Conservation (phyloP, 2,888 invertebrate species). For the Prenolepis imparis region DNA sequence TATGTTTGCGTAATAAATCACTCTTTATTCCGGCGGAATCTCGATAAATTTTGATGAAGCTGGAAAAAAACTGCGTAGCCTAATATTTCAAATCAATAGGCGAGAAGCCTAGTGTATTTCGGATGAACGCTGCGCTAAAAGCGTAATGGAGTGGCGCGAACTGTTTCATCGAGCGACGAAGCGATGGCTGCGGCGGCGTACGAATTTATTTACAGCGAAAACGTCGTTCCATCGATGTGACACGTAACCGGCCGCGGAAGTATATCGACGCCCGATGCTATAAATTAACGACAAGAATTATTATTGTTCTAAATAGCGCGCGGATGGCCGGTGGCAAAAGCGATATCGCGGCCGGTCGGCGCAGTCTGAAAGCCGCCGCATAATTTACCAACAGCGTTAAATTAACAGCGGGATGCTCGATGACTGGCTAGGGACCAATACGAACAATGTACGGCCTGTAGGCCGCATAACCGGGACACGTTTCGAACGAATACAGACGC, state of each 20-base stretch:
- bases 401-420: constrained; percentile 71
- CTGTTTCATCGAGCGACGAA: constrained; percentile 22
- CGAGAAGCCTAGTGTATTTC: neutral
- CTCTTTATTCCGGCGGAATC: constrained; percentile 31
- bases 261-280: constrained; percentile 55
- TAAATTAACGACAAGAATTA: constrained; percentile 69
- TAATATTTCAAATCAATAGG: constrained; percentile 38
- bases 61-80: neutral
- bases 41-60: constrained; percentile 39
- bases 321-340: constrained; percentile 47
- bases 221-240: constrained; percentile 29
- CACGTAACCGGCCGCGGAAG: constrained; percentile 36
- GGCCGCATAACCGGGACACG: constrained; percentile 23
- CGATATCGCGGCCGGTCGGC: constrained; percentile 64
- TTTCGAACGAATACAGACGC: constrained; percentile 58
- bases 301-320: constrained; percentile 62
- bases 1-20: constrained; percentile 11
- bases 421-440: constrained; percentile 74
- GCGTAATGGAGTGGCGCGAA: constrained; percentile 29
- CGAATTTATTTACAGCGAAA: constrained; percentile 47
- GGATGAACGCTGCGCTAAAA: constrained; percentile 3
- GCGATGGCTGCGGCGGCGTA: neutral
- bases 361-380: constrained; percentile 67
- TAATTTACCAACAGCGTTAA: constrained; percentile 74
- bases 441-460: constrained; percentile 54